Evolutionary conservation across 1,140 invertebrate genomes (phyloP), one percentile per base, ranked within the genome.

Genomic region (Seison nebaliae): DNA sequence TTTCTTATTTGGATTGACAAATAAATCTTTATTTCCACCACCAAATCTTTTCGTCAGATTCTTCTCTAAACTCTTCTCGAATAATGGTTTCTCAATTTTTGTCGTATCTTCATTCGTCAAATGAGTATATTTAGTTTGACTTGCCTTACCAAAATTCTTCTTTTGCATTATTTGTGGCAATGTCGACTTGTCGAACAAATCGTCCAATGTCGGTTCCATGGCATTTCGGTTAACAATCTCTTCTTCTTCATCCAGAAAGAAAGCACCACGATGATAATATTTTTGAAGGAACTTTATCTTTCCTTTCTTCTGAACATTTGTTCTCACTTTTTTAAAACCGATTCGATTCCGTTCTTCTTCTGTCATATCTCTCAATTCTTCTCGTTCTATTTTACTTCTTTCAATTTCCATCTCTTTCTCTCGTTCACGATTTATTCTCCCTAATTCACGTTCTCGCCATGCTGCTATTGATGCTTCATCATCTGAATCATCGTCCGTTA

Each of bases 261-360:
- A 98, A 1, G 78, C 84, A 59, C 88, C 91, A 48, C 91, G 71
- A 65, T 98, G 91, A 54, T 88, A 98, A 56, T 96, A 98, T 55
- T 98, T 98, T 62, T 98, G 91, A 42, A 98, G 60, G 59, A 94
- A 98, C 54, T 94, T 94, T 64, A 96, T 96, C 65, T 96, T 96
- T 37, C 88, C 88, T 64, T 98, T 98, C 2, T 70, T 66, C 2
- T 77, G 72, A 57, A 91, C 86, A 60, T 98, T 98, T 2, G 78
- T 84, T 64, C 94, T 94, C n/a, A 74, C 56, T 34, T 79, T 67
- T 12, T 75, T 59, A 52, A 94, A 86, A 41, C 74, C 68, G 31
- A 76, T 64, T 33, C 83, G 65, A 9, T 49, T 36, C 20, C 56
- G 43, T 51, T 98, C 84, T 55, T 96, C 88, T 53, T 98, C 91